A percentile compares a stretch with the other conserved stretches of the same genome.
These are phyloP conservation scores for Mallotus villosus DNA, from an alignment of 2,797 vertebrate genomes.

Conservation along the genomic window DNA sequence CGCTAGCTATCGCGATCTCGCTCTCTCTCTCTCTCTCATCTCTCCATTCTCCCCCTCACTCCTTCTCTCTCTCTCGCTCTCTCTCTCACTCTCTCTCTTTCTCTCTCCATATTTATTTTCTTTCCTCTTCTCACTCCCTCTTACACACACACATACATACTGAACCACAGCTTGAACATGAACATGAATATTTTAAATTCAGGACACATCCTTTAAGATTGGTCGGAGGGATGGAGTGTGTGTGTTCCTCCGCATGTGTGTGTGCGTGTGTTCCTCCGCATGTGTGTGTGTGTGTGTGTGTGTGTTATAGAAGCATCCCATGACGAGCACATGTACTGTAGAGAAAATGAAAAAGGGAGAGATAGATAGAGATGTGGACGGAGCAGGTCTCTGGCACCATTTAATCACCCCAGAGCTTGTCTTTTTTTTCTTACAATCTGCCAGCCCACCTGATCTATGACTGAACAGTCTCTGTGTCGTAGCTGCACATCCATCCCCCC, in stretches of 20 bases:
- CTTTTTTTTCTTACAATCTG: slow-evolving; percentile 21
- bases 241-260: no score
- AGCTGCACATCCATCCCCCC: not conserved
- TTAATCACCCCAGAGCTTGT: slow-evolving; percentile 40
- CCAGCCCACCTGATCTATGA: slow-evolving; percentile 51
- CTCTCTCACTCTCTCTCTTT: not conserved
- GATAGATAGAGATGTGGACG: slow-evolving; percentile 14
- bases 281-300: not conserved
- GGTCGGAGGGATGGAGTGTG: not conserved
- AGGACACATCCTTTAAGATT: not conserved
- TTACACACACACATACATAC: slow-evolving; percentile 20
- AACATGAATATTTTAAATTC: not conserved
- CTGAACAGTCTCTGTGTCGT: slow-evolving; percentile 34
- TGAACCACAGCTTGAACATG: no score
- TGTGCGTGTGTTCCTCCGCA: no score
- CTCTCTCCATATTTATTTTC: not conserved
- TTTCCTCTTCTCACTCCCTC: slow-evolving; percentile 10
- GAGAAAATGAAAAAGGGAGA: not conserved
- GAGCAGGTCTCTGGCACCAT: slow-evolving; percentile 21
- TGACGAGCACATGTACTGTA: not conserved
- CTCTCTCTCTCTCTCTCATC: not conserved
- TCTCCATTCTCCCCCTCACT: not conserved
- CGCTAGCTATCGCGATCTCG: no score
- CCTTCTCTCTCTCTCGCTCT: not conserved
- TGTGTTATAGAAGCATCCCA: not conserved